phyloP scores from a whole-genome alignment of 2,888 invertebrate genomes.

The Uloborus plumipes region DNA sequence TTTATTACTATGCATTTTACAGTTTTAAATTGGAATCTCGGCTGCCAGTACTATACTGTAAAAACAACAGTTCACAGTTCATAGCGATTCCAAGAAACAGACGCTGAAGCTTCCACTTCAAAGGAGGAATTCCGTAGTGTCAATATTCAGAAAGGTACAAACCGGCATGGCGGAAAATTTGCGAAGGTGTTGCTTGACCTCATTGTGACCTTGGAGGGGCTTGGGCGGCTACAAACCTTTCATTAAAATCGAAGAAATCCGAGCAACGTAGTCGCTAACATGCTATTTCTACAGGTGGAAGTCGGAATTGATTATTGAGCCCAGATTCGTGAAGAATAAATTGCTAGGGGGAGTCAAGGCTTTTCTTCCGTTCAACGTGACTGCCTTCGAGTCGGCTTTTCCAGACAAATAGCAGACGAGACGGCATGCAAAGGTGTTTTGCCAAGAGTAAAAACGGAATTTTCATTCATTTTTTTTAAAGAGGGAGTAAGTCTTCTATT shows the following conservation, averaged over 20 bases:
- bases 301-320: conserved; percentile 57
- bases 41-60: too few species aligned
- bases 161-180: conserved; percentile 33
- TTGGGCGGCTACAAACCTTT: conserved; percentile 32
- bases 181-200: conserved; percentile 50
- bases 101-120: too few species aligned
- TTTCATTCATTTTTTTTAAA: conserved; percentile 11
- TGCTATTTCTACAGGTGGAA: conserved; percentile 51
- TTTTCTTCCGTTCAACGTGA: conserved; percentile 9
- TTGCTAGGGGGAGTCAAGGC: conserved; percentile 34
- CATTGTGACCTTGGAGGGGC: conserved; percentile 38
- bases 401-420: conserved; percentile 43
- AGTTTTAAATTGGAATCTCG: too few species aligned
- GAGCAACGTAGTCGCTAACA: conserved; percentile 42
- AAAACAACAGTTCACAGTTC: too few species aligned
- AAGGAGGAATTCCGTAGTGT: neutral
- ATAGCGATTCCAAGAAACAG: too few species aligned
- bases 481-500: conserved; percentile 34
- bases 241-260: conserved; percentile 49
- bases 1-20: too few species aligned
- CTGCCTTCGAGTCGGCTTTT: conserved; percentile 23
- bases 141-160: conserved; percentile 18
- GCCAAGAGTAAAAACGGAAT: conserved; percentile 16
- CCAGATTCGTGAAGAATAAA: conserved; percentile 17
- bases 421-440: conserved; percentile 33